These are phyloP conservation scores for Phalacrocorax aristotelis DNA, from an alignment of 2,113 vertebrate genomes.

Conservation along the genomic window DNA sequence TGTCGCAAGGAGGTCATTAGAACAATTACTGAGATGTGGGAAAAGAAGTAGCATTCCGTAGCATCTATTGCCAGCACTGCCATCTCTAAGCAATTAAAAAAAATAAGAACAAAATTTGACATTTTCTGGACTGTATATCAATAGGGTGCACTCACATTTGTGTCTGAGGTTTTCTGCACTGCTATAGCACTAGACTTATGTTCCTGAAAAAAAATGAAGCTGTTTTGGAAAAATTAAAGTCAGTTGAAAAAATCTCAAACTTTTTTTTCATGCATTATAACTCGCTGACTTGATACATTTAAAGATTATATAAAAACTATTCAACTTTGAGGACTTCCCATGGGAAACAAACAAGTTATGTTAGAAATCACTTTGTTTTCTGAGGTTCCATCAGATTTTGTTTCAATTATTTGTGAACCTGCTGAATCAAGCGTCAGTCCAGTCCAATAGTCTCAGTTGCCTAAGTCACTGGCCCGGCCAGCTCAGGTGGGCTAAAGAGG, in stretches of 20 bases:
- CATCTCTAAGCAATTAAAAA: constrained; percentile 47
- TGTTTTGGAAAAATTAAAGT: background rate
- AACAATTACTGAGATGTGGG: constrained; percentile 59
- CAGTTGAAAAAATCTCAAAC: background rate
- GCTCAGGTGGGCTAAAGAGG: background rate
- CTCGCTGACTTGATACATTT: background rate
- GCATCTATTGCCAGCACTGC: constrained; percentile 11
- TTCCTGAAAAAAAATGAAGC: background rate
- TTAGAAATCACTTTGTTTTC: background rate
- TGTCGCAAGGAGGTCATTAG: constrained; percentile 62
- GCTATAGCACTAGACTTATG: background rate
- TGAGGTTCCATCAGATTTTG: background rate
- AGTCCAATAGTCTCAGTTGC: too few species aligned
- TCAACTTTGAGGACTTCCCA: background rate
- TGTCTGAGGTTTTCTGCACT: constrained; percentile 23
- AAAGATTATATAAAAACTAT: background rate
- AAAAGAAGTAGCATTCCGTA: constrained; percentile 56
- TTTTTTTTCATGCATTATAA: background rate
- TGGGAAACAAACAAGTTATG: background rate
- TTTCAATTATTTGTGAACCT: background rate
- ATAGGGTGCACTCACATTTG: background rate
- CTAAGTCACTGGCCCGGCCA: background rate
- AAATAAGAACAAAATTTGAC: background rate
- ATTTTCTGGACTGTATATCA: background rate
- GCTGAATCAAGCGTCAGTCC: background rate